These are phyloP conservation scores for Fringilla coelebs DNA, from an alignment of 2,797 vertebrate species.

Conservation along the genomic window DNA sequence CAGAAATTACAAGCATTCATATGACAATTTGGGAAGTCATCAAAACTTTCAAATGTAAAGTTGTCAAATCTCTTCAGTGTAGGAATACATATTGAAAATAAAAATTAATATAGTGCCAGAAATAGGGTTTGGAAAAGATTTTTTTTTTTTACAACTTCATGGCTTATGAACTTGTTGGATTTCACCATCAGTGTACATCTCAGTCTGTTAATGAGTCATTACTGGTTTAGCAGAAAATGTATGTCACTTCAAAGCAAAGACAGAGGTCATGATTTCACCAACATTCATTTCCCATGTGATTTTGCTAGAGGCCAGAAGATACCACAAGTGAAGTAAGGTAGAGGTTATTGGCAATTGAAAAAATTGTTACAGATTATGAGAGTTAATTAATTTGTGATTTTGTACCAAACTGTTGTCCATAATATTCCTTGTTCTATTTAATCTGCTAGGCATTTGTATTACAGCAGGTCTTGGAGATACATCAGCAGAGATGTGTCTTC, in stretches of 20 bases:
- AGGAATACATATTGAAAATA: not conserved
- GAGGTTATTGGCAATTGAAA: not conserved
- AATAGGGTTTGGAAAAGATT: not conserved
- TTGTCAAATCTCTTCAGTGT: not conserved
- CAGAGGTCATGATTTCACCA: not conserved
- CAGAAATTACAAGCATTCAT: not conserved
- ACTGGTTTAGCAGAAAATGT: not conserved
- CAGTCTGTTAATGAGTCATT: not conserved
- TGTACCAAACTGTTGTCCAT: rapidly evolving
- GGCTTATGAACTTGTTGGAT: not conserved
- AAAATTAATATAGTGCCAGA: not conserved
- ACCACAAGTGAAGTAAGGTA: not conserved
- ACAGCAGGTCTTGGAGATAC: rapidly evolving
- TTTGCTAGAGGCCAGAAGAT: not conserved
- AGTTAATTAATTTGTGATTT: not conserved
- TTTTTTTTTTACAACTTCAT: not conserved
- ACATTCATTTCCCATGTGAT: not conserved
- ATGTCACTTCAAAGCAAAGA: not conserved
- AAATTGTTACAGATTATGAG: not conserved
- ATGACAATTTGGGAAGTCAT: not conserved
- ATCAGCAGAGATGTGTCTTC: not conserved
- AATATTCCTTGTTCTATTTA: not conserved
- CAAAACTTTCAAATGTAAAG: not conserved
- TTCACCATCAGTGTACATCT: not conserved
- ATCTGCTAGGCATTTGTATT: not conserved